phyloP scores from a whole-genome alignment of 1,140 invertebrate species.

The Drosophila willistoni region DNA sequence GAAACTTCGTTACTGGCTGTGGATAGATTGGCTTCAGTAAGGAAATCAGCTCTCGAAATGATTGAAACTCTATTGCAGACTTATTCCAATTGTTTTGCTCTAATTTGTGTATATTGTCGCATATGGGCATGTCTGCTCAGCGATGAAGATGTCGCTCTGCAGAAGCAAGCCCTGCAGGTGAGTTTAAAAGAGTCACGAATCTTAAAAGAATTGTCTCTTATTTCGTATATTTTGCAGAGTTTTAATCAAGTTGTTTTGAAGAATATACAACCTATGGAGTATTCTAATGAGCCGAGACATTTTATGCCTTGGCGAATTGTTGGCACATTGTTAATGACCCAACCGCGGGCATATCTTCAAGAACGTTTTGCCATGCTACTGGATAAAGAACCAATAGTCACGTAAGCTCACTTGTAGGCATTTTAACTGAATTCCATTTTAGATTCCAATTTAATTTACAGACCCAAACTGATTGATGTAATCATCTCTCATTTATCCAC shows the following conservation, averaged over 20 bases:
- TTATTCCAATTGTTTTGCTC: conserved; percentile 66
- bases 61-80: conserved; percentile 64
- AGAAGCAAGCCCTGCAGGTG: conserved; percentile 67
- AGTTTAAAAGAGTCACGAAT: not conserved
- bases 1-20: conserved; percentile 54
- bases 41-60: conserved; percentile 59
- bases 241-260: conserved; percentile 59
- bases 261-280: conserved; percentile 70
- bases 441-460: conserved; percentile 28
- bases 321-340: conserved; percentile 55
- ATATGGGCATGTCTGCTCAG: conserved; percentile 67
- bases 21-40: conserved; percentile 65
- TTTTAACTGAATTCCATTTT: not conserved
- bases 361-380: conserved; percentile 46
- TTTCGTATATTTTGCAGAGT: conserved; percentile 44
- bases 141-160: conserved; percentile 66
- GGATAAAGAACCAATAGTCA: conserved; percentile 51
- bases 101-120: conserved; percentile 74
- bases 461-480: conserved; percentile 53
- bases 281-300: conserved; percentile 68
- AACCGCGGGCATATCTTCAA: conserved; percentile 72
- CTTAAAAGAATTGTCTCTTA: not conserved
- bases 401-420: conserved; percentile 24
- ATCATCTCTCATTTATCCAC: conserved; percentile 76
- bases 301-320: conserved; percentile 80